Evolutionary conservation across 2,888 invertebrate genomes (phyloP), one percentile per base, ranked within the genome.

Genomic region (Idaea dimidiata): DNA sequence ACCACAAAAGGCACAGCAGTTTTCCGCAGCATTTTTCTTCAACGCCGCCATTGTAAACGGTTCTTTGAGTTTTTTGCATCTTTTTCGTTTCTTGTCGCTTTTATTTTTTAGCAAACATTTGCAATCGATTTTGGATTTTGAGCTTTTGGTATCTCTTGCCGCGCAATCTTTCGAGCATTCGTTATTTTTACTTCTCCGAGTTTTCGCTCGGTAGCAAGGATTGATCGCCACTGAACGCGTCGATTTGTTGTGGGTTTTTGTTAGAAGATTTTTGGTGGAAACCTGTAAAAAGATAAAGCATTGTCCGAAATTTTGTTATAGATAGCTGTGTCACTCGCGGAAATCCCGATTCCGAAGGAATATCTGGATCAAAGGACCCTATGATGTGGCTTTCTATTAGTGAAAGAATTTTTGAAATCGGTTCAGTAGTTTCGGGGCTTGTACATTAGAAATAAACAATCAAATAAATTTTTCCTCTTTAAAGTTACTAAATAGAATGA

Each of bases 1-100:
- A 0, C 57, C 55, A 17, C 74, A 71, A 18, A 72, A 74, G 0
- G 58, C 56, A 14, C 73, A 72, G 18, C 74, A 74, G 16, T 72
- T 64, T 0, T 16, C 16, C 6, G 33, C 58, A 0, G 64, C 18
- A 0, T 60, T 62, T 14, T 63, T 57, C 0, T 58, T 17, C 0
- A 73, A 5, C 0, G 57, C 18, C 0, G 54, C 16, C 0, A 72
- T 3, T 0, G 67, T 43, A 10, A 43, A 62, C 0, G 56, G 59
- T 0, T 61, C 60, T 59, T 66, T 63, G 0, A 58, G 4, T n/a
- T 24, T 59, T 53, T 62, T 63, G 0, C 60, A 32, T 16, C 61
- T 60, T 10, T 24, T 60, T 62, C 16, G 60, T 64, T 1, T 62
- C 43, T 53, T 59, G 59, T 61, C 16, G 55, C 8, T 16, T 16